Evolutionary conservation across 35 echinoderm and acorn worm genomes (phyloP).

Genomic region (Patiria miniata): DNA sequence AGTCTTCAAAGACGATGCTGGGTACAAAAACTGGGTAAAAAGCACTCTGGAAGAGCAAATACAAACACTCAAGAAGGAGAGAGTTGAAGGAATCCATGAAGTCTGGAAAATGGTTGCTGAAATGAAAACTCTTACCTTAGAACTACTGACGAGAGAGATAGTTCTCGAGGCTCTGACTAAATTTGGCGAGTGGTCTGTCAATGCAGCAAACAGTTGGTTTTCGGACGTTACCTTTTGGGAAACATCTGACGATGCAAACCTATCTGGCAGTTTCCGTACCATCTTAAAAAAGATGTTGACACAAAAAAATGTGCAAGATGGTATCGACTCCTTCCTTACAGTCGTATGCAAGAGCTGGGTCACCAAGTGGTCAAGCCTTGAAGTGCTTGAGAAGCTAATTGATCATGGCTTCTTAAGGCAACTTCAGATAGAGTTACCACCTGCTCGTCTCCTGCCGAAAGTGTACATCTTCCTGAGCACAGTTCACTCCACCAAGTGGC

Average conservation of each 20-base stretch:
- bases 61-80: background rate
- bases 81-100: background rate
- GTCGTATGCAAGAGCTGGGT: background rate
- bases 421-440: background rate
- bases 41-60: background rate
- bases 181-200: background rate
- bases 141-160: background rate
- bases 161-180: background rate
- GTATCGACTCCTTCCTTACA: background rate
- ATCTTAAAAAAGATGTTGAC: background rate
- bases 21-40: constrained; percentile 5
- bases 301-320: background rate
- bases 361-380: background rate
- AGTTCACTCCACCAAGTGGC: background rate
- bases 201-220: background rate
- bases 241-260: background rate
- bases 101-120: constrained; percentile 8
- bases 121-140: background rate
- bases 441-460: background rate
- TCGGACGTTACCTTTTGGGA: background rate
- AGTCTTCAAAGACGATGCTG: background rate
- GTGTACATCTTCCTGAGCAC: background rate
- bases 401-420: background rate
- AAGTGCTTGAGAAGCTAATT: background rate
- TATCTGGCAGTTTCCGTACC: background rate